Conservation (phyloP, 92 coral and sea anemone genomes). For the Paragorgia papillata region DNA sequence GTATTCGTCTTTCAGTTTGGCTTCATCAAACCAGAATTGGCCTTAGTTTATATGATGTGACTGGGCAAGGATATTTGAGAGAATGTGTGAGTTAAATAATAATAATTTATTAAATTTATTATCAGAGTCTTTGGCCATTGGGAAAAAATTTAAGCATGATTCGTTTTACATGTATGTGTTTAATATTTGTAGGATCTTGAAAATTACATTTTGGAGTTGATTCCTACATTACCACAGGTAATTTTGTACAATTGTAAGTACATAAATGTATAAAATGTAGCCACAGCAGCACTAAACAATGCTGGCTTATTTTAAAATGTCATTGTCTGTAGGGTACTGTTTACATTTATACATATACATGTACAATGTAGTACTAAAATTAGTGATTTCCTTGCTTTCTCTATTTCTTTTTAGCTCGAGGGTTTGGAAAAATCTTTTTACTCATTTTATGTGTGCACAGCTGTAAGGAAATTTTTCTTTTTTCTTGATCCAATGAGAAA, state of each 20-base stretch:
- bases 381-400: no score
- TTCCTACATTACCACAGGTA: slow-evolving; percentile 98
- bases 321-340: no score
- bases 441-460: slow-evolving; percentile 97
- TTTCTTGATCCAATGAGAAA: slow-evolving; percentile 97
- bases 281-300: no score
- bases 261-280: no score
- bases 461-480: slow-evolving; percentile 96
- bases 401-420: slow-evolving; percentile 73
- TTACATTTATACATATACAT: no score
- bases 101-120: no score
- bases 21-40: slow-evolving; percentile 99
- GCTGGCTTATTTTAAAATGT: no score
- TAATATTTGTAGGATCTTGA: slow-evolving; percentile 76
- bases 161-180: no score
- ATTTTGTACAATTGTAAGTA: no score
- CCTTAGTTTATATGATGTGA: slow-evolving; percentile 94
- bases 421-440: slow-evolving; percentile 97
- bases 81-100: slow-evolving; percentile 86
- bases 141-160: no score
- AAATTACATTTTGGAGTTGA: slow-evolving; percentile 90
- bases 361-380: no score
- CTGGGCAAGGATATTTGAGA: slow-evolving; percentile 97
- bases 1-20: slow-evolving; percentile 94
- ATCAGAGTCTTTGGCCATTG: no score